A percentile compares a stretch with the other conserved stretches of the same genome.
Conservation (phyloP, 2,113 vertebrate genomes). For the pig (Sus scrofa) region DNA sequence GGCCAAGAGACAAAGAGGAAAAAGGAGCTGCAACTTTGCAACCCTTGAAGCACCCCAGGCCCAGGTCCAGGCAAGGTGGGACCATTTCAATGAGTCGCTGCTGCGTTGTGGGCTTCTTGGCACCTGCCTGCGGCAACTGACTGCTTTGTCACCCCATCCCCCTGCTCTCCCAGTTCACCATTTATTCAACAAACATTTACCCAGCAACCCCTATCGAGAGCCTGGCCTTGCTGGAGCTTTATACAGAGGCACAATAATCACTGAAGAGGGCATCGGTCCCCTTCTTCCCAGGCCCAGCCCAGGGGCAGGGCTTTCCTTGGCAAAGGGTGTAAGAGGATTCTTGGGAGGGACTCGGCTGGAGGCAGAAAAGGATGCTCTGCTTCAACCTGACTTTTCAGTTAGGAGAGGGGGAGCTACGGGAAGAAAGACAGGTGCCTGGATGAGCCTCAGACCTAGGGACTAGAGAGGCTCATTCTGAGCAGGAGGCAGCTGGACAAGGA, state of each 20-base stretch:
- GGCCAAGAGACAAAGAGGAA: conserved; percentile 13
- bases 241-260: not conserved
- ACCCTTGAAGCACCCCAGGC: not conserved
- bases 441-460: not conserved
- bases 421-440: not conserved
- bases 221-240: not conserved
- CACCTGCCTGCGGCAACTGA: not conserved
- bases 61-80: not conserved
- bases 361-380: not conserved
- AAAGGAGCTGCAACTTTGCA: not conserved
- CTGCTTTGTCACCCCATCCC: not conserved
- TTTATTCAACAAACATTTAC: not conserved
- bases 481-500: not conserved
- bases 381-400: not conserved
- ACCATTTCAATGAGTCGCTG: not conserved
- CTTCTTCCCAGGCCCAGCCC: not conserved
- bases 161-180: not conserved
- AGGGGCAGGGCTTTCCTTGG: not conserved
- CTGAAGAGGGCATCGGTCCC: not conserved
- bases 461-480: not conserved
- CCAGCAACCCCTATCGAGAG: not conserved
- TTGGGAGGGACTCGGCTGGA: not conserved
- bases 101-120: not conserved
- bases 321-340: not conserved
- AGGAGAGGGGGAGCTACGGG: not conserved